phyloP scores from a whole-genome alignment of 2,888 invertebrate genomes.

The Hetaerina titia region DNA sequence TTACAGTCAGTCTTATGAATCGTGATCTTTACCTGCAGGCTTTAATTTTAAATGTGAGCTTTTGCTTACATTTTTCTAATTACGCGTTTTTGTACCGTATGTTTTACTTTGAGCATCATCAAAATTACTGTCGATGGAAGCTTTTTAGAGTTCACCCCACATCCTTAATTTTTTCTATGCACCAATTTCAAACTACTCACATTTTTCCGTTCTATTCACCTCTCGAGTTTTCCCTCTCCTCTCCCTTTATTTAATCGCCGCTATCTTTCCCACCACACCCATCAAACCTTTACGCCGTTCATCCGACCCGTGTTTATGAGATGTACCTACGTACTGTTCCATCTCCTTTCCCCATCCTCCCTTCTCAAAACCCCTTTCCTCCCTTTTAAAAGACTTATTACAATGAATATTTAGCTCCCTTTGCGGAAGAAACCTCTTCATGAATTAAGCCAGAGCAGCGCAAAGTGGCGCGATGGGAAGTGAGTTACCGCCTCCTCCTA shows the following conservation, averaged over 20 bases:
- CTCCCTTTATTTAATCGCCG: conserved; percentile 30
- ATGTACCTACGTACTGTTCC: conserved; percentile 29
- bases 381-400: conserved; percentile 66
- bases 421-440: conserved; percentile 66
- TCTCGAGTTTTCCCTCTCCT: conserved; percentile 12
- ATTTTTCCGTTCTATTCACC: neutral
- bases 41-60: neutral
- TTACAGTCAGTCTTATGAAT: neutral
- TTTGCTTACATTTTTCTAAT: neutral
- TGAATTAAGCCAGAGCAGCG: conserved; percentile 62
- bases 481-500: conserved; percentile 44
- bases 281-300: conserved; percentile 25
- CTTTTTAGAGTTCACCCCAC: neutral
- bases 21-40: neutral
- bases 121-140: neutral
- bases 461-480: conserved; percentile 64
- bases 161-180: neutral
- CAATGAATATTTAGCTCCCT: conserved; percentile 66
- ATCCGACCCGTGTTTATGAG: conserved; percentile 13
- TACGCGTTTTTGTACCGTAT: neutral
- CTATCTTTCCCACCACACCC: conserved; percentile 27
- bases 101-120: neutral
- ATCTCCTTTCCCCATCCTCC: neutral
- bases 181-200: neutral
- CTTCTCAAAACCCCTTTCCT: conserved; percentile 16